Evolutionary conservation across 2,797 vertebrate genomes (phyloP), one percentile per base, ranked within the genome.

Genomic region (Phataginus tetradactyla): DNA sequence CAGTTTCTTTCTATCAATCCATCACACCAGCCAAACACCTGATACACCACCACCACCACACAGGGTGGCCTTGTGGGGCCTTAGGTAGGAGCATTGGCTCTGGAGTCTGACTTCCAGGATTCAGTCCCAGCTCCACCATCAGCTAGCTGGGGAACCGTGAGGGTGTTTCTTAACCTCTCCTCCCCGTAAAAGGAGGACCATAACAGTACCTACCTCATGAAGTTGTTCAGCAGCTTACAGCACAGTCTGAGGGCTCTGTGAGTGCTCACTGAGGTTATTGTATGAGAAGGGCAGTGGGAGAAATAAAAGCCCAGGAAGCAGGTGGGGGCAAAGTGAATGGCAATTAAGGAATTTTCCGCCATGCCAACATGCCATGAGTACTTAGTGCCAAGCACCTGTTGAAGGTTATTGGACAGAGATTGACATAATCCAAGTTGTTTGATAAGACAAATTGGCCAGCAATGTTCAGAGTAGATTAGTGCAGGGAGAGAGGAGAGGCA

Each of bases 391-490:
- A 49, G 63, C 69, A 90, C 74, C 51, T 15, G 8, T 4, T 13
- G 59, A 75, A 86, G 49, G 55, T 84, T 57, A 69, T 17, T 49
- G 81, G 75, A 61, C 83, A 77, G 63, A 92, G 4, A 66, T n/a
- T 66, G 61, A 55, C 20, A 4, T 25, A 20, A 69, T 68, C 80
- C 37, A 20, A 34, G 59, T 14, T 66, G 20, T 75, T 71, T 27
- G 25, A 68, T 42, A 55, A 59, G 49, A 64, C 34, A 68, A 93
- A 29, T 66, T 91, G 61, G 32, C 9, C 59, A 45, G 71, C 37
- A 25, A 6, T 39, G 45, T 78, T 84, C 71, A 77, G 72, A 34
- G 39, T 10, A 42, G 59, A 74, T 21, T 14, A 39, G 25, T 7
- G 21, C 37, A 45, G 64, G 42, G 42, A 59, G 32, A 64, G 37